Conservation (phyloP, 2,888 invertebrate genomes). For the Hemistola chrysoprasaria region DNA sequence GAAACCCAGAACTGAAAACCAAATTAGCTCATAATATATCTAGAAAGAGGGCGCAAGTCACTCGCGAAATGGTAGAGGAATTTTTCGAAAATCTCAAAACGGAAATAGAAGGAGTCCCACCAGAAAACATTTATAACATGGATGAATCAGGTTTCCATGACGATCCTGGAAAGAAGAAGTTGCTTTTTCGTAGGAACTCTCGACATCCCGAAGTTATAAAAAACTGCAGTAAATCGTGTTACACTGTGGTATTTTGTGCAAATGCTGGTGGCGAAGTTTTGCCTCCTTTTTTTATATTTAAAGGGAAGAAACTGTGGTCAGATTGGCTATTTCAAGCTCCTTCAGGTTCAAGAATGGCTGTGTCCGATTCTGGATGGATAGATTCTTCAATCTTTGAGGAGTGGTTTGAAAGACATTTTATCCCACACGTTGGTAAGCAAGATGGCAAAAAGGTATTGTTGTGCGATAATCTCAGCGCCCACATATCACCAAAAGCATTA, state of each 20-base stretch:
- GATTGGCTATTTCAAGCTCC: too few species aligned
- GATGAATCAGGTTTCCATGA: conserved; percentile 1
- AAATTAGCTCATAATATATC: too few species aligned
- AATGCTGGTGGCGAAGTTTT: background rate
- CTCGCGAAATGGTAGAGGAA: too few species aligned
- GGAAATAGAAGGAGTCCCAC: background rate
- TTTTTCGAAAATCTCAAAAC: background rate
- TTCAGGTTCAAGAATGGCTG: conserved; percentile 5
- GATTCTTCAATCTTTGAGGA: conserved; percentile 1
- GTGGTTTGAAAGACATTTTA: conserved; percentile 2
- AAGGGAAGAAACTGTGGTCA: background rate
- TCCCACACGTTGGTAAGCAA: background rate
- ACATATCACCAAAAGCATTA: conserved; percentile 3
- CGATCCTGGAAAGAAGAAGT: conserved; percentile 1
- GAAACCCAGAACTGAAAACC: too few species aligned
- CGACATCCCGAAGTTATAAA: background rate
- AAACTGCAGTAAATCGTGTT: background rate
- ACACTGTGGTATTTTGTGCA: conserved; percentile 1
- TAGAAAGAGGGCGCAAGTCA: too few species aligned
- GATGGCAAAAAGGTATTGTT: conserved; percentile 7
- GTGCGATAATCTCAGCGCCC: conserved; percentile 10
- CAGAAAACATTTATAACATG: background rate
- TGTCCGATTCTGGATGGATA: conserved; percentile 4
- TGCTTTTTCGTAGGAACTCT: background rate
- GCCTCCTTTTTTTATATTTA: conserved; percentile 1